Conservation (phyloP, 2,113 vertebrate genomes). For the Grallaria varia region DNA sequence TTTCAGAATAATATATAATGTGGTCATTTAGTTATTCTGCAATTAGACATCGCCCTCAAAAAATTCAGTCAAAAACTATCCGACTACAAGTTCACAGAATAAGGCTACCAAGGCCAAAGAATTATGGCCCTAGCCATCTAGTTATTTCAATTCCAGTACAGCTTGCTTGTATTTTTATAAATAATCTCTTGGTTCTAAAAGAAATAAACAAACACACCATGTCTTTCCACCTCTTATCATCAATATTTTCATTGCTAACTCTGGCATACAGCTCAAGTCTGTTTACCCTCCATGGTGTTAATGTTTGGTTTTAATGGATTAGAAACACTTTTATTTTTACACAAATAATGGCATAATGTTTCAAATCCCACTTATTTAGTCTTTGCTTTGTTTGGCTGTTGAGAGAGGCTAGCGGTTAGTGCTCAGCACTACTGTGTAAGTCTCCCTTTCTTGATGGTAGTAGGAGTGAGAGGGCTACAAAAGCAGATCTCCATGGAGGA, state of each 20-base stretch:
- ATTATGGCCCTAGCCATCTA: background rate
- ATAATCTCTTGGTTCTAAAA: background rate
- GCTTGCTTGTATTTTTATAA: background rate
- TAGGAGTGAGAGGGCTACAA: background rate
- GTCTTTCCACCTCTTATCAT: background rate
- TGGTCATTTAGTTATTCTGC: background rate
- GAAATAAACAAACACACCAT: background rate
- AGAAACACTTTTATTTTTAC: background rate
- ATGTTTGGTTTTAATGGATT: background rate
- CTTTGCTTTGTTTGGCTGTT: conserved; percentile 17
- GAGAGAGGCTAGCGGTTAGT: background rate
- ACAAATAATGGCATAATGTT: background rate
- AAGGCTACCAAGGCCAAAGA: background rate
- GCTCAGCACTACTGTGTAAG: background rate
- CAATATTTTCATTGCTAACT: background rate
- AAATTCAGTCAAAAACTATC: background rate
- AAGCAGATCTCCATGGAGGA: background rate
- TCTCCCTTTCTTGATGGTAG: background rate
- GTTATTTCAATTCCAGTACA: background rate
- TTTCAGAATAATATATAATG: background rate
- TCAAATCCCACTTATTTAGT: background rate
- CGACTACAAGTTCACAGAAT: background rate
- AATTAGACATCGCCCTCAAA: background rate
- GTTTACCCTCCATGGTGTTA: background rate
- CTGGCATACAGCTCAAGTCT: background rate